A percentile compares a stretch with the other conserved stretches of the same genome.
Conservation (phyloP, 2,113 vertebrate genomes). For the Serinus canaria region DNA sequence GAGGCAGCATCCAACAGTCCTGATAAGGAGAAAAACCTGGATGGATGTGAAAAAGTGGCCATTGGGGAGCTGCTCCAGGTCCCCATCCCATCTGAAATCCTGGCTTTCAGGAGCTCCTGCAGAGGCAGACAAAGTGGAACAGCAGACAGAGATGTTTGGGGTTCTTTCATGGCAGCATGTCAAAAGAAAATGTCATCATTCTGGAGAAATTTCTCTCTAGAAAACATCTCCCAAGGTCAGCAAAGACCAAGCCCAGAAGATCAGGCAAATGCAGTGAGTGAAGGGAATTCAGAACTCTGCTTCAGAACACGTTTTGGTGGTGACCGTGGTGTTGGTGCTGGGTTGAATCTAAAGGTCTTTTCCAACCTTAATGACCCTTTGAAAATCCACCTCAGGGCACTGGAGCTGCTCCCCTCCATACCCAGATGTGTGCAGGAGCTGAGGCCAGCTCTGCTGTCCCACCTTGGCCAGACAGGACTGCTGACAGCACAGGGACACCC, state of each 20-base stretch:
- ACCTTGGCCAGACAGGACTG: neutral
- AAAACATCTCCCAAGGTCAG: neutral
- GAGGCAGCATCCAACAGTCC: neutral
- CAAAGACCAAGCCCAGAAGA: neutral
- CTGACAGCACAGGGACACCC: neutral
- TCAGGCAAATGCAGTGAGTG: rapidly evolving
- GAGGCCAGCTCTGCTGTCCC: neutral
- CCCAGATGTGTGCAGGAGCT: neutral
- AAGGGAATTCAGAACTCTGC: neutral
- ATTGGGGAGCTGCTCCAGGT: neutral
- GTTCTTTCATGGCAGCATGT: neutral
- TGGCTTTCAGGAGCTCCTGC: neutral
- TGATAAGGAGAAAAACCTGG: neutral
- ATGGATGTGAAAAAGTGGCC: neutral
- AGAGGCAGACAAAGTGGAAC: neutral
- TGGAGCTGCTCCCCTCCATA: neutral
- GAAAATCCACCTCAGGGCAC: neutral
- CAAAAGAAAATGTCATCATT: neutral
- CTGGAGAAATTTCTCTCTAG: neutral
- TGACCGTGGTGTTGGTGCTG: neutral
- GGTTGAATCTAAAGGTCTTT: neutral
- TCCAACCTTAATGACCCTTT: neutral
- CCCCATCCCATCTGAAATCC: neutral
- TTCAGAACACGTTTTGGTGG: neutral
- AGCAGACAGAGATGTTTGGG: neutral